Evolutionary conservation across 2,797 vertebrate species (phyloP).

Genomic region (Coilia nasus): DNA sequence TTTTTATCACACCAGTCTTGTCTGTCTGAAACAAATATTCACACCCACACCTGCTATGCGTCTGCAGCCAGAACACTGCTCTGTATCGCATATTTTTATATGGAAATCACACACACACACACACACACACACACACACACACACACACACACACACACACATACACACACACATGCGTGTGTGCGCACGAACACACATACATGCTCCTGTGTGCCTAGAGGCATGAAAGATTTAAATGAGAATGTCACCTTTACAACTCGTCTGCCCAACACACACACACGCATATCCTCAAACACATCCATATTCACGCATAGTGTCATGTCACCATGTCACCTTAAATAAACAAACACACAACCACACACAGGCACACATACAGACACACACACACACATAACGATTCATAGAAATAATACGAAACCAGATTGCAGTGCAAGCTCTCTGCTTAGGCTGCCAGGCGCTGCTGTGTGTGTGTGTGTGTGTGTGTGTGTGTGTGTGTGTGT

Average conservation of each 20-base stretch:
- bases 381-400: not conserved
- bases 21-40: not conserved
- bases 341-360: not conserved
- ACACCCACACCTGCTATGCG: constrained; percentile 29
- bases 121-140: constrained; percentile 18
- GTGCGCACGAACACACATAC: not conserved
- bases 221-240: constrained; percentile 20
- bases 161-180: not conserved
- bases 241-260: not conserved
- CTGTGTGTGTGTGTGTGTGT: constrained; percentile 21
- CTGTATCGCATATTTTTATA: not conserved
- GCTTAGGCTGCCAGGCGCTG: not conserved
- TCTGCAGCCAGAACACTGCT: constrained; percentile 4
- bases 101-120: not conserved
- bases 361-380: constrained; percentile 3
- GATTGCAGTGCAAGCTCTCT: not conserved
- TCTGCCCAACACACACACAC: not conserved
- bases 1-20: not conserved
- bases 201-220: constrained; percentile 34
- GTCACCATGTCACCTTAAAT: too few species aligned
- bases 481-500: constrained; percentile 21
- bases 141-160: not conserved
- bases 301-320: too few species aligned
- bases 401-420: not conserved
- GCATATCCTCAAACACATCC: too few species aligned